phyloP scores from a whole-genome alignment of 2,113 vertebrate genomes.

The Grammomys surdaster region DNA sequence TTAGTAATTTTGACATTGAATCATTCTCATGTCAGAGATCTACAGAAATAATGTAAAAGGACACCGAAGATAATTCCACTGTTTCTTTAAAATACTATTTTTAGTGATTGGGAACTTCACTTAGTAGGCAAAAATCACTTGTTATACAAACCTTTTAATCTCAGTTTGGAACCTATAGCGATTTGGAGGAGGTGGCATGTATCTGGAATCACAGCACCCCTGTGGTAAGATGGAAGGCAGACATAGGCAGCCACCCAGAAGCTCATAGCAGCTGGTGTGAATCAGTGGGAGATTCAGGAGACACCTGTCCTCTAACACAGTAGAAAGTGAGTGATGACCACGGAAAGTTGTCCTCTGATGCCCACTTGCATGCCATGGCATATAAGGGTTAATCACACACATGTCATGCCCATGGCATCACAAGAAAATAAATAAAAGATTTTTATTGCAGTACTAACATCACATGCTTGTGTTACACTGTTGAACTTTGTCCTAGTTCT shows the following conservation, averaged over 20 bases:
- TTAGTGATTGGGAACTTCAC: not conserved
- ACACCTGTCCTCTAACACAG: not conserved
- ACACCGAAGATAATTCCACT: not conserved
- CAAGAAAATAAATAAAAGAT: not conserved
- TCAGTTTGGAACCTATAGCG: not conserved
- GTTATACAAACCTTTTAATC: not conserved
- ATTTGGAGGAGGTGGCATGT: not conserved
- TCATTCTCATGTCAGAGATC: constrained; percentile 41
- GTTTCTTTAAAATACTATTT: constrained; percentile 45
- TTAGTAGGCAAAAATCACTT: not conserved
- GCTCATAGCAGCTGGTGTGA: not conserved
- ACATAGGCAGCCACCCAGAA: not conserved
- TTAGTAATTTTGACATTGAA: not conserved
- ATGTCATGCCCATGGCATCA: no score
- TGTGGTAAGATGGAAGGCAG: no score
- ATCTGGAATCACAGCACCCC: no score
- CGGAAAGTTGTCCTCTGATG: no score
- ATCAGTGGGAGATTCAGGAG: no score
- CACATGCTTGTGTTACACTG: not conserved
- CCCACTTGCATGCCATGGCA: not conserved
- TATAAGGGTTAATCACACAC: no score
- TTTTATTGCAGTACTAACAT: not conserved
- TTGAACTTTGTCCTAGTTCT: no score
- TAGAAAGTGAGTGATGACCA: no score
- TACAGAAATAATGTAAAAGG: not conserved